Evolutionary conservation across 2,113 vertebrate genomes (phyloP), one percentile per base, ranked within the genome.

Genomic region (Brachionichthys hirsutus): DNA sequence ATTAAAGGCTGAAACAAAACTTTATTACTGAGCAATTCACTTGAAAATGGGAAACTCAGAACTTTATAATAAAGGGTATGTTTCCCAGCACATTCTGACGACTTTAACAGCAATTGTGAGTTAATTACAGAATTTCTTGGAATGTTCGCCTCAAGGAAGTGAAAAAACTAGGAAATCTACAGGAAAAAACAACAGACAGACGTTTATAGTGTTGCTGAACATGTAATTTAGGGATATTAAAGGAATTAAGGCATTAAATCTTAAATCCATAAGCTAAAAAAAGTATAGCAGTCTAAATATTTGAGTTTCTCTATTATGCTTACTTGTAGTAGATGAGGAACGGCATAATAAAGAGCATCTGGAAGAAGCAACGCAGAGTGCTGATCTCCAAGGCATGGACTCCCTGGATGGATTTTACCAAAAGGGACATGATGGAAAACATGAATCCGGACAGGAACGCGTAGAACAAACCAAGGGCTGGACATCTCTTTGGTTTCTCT

Each of bases 271-370:
- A n/a, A n/a, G n/a, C n/a, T n/a, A n/a, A n/a, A 30, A 30, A 24
- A 1, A 36, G 51, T 30, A n/a, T n/a, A 14, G n/a, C 9, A 63
- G 40, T n/a, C 2, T 15, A 20, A 40, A 67, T 52, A 35, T 49
- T 45, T 16, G 47, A 9, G 9, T 30, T 30, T 40, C n/a, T 53
- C 17, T 18, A 15, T 57, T 4, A 18, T 53, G 30, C 95, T 94
- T 94, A 98, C 96, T 95, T 94, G 90, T 93, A 90, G 86, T 98
- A 98, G 91, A 98, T 96, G 89, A 99, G 92, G 61, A 93, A 89
- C 46, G 96, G 97, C 45, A 93, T 62, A 69, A 93, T 57, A 53
- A 98, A 93, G 34, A 94, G 67, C 91, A 97, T 93, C 92, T 99
- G 96, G 89, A 98, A 95, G 88, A 98, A 84, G 87, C 97, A 99